These are phyloP conservation scores for Mamestra configurata DNA, from an alignment of 1,140 invertebrate species.

Conservation along the genomic window DNA sequence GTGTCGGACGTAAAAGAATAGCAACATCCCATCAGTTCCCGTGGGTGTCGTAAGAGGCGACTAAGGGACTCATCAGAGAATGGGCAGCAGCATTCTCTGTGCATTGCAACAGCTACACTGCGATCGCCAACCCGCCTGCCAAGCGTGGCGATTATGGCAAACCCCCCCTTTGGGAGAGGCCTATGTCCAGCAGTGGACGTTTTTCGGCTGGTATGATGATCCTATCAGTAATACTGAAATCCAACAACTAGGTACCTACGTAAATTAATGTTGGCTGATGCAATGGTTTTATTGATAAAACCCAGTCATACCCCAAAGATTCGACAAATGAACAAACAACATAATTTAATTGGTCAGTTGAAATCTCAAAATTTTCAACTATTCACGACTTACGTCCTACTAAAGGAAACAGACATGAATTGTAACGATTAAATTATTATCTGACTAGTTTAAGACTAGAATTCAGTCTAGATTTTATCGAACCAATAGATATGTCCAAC, in stretches of 20 bases:
- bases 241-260: neutral
- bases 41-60: too few species aligned
- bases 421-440: conserved; percentile 12
- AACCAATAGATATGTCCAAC: conserved; percentile 9
- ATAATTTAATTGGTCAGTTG: neutral
- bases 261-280: too few species aligned
- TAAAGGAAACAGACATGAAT: neutral
- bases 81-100: too few species aligned
- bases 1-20: too few species aligned
- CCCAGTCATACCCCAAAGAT: neutral
- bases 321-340: neutral
- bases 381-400: conserved; percentile 9
- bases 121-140: too few species aligned
- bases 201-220: too few species aligned
- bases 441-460: neutral
- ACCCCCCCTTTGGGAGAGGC: too few species aligned
- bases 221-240: neutral
- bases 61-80: too few species aligned
- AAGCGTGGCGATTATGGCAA: too few species aligned
- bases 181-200: too few species aligned
- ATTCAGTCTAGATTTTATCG: conserved; percentile 36
- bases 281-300: neutral
- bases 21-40: too few species aligned
- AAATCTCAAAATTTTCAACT: conserved; percentile 29
- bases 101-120: too few species aligned